Base-by-base conservation (phyloP, 2,797 vertebrate species). In the Poeciliopsis presidionis region DNA sequence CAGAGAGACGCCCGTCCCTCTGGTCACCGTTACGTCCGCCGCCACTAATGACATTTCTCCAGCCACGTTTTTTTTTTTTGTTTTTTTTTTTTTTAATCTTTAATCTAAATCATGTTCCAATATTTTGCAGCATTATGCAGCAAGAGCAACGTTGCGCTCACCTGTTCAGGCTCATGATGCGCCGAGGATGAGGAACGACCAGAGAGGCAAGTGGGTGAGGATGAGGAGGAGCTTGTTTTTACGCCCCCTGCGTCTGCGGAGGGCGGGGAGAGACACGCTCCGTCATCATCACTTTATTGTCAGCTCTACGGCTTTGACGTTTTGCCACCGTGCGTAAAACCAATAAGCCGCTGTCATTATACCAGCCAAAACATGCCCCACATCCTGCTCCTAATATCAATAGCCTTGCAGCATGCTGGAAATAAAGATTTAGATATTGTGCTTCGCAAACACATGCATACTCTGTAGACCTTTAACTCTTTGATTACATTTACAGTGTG, bases 101-200 rank as follows among this genome's bases (percentile, higher is more conserved):
- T 30, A 57, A 46, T 71, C 7, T n/a, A n/a, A 7, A 43, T 25
- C 25, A 53, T 53, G 51, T 53, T 45, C 22, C 3, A 43, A 13
- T n/a, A n/a, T 4, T 45, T 5, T 13, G 25, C 25, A 46, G 67
- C 43, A 18, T 30, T 71, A 28, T 33, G 41, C 7, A 8, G 39
- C 20, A 20, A 36, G 36, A 33, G 20, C 65, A 28, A 25, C 11
- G 33, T 30, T 74, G 22, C 46, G 36, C 77, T 89, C 90, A 94
- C 93, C 94, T 94, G 91, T 80, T 77, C 18, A 84, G 53, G 77
- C 70, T 84, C 79, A 80, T 70, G 74, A 77, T 20, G 43, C 18
- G n/a, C 22, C 74, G 89, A 77, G 81, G 87, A 90, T 86, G 86
- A n/a, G 73, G 81, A 75, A 51, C 46, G 1, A 45, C 8, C 82